Evolutionary conservation across 2,113 vertebrate genomes (phyloP).

Genomic region (Scalopus aquaticus): DNA sequence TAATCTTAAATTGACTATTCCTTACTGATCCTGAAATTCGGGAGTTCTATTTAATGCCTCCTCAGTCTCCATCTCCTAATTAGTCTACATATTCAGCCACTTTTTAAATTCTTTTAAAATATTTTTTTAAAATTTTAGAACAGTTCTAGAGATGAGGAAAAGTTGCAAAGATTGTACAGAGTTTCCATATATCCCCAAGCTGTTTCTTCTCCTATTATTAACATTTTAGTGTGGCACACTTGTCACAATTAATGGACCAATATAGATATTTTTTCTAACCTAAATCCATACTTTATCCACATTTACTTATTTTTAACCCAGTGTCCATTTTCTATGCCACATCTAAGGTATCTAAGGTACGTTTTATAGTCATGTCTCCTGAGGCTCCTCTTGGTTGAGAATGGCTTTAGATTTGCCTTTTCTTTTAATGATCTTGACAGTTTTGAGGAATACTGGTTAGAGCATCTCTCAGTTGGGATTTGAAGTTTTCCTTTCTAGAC

Average conservation of each 20-base stretch:
- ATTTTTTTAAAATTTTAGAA: not conserved
- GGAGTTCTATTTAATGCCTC: not conserved
- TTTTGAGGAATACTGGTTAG: not conserved
- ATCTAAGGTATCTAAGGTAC: not conserved
- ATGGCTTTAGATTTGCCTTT: not conserved
- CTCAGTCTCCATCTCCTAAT: not conserved
- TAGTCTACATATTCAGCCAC: not conserved
- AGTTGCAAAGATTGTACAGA: not conserved
- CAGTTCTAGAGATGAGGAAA: not conserved
- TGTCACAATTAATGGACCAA: not conserved
- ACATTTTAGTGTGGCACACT: not conserved
- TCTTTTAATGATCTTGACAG: constrained; percentile 12
- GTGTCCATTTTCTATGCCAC: not conserved
- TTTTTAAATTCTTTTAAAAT: not conserved
- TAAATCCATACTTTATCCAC: not conserved
- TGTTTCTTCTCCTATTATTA: constrained; percentile 5
- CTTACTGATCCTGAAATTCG: not conserved
- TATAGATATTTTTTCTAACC: constrained; percentile 17
- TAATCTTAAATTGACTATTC: not conserved
- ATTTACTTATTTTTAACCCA: constrained; percentile 33
- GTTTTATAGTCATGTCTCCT: not conserved
- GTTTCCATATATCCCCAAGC: not conserved
- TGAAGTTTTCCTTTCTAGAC: not conserved
- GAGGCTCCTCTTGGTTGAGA: not conserved
- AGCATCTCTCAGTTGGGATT: not conserved